These are phyloP conservation scores for Microhierax caerulescens DNA, from an alignment of 2,797 vertebrate genomes.

Conservation along the genomic window DNA sequence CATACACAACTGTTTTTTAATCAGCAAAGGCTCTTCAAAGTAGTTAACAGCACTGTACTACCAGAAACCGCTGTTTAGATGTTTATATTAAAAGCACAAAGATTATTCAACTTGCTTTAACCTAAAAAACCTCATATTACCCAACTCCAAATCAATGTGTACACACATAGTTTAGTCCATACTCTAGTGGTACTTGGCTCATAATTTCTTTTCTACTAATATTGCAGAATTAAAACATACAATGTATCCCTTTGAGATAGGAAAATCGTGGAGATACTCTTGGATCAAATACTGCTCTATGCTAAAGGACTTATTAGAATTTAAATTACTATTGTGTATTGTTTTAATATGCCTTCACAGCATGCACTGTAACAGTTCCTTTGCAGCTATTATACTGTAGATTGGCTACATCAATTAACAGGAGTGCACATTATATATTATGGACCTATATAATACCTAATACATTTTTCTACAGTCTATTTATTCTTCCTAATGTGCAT, in stretches of 20 bases:
- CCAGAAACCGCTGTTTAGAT: not conserved
- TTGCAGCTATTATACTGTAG: slow-evolving; percentile 46
- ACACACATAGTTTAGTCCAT: not conserved
- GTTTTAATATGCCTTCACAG: slow-evolving; percentile 71
- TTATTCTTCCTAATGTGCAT: slow-evolving; percentile 45
- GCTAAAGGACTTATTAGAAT: slow-evolving; percentile 58
- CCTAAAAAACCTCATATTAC: not conserved
- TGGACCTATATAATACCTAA: slow-evolving; percentile 24
- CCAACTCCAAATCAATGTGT: not conserved
- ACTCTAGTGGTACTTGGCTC: not conserved
- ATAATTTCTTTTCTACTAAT: slow-evolving; percentile 12
- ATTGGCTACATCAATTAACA: slow-evolving; percentile 67
- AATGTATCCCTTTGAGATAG: not conserved
- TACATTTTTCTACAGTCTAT: slow-evolving; percentile 42
- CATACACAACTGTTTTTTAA: not conserved
- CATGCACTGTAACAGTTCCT: slow-evolving; percentile 39
- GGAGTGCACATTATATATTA: slow-evolving; percentile 53
- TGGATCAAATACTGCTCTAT: not conserved
- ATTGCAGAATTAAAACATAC: slow-evolving; percentile 11
- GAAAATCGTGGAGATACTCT: not conserved
- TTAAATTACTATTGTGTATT: slow-evolving; percentile 53
- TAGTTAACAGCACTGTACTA: not conserved
- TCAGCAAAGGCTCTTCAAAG: slow-evolving; percentile 2
- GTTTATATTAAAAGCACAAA: not conserved
- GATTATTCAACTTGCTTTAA: not conserved